Conservation (phyloP, 2,888 invertebrate genomes). For the Nymphalis urticae region DNA sequence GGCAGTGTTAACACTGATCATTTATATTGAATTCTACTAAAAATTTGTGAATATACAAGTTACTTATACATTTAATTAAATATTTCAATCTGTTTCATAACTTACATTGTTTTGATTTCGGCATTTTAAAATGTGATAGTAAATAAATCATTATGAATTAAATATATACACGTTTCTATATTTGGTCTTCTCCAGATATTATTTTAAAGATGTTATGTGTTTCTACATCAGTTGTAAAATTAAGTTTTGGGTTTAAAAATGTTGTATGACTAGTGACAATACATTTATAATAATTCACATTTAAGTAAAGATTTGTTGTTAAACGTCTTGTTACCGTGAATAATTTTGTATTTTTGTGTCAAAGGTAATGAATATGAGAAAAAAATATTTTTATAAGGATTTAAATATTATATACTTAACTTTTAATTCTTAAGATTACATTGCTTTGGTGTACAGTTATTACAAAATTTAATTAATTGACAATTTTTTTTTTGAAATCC, state of each 20-base stretch:
- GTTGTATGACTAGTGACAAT: conserved; percentile 22
- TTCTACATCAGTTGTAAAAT: not conserved
- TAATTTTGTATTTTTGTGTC: conserved; percentile 15
- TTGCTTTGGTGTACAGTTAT: conserved; percentile 55
- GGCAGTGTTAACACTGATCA: conserved; percentile 64
- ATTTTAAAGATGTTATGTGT: too few species aligned
- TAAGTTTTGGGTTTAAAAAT: not conserved
- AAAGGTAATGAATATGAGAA: conserved; percentile 35
- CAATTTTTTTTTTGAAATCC: not conserved
- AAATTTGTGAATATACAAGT: conserved; percentile 12
- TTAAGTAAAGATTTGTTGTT: conserved; percentile 15
- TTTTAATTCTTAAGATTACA: conserved; percentile 50
- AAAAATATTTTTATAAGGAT: conserved; percentile 38
- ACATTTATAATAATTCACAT: conserved; percentile 16
- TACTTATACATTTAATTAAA: conserved; percentile 11
- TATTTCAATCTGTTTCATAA: conserved; percentile 2
- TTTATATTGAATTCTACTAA: conserved; percentile 16
- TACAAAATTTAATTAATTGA: conserved; percentile 22
- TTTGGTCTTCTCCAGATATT: not conserved
- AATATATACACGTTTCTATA: not conserved
- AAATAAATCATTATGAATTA: conserved; percentile 1
- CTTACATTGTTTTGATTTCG: not conserved
- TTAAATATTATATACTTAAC: conserved; percentile 43
- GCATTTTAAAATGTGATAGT: not conserved
- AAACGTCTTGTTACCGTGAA: conserved; percentile 5